Conservation (phyloP, 2,113 vertebrate species). For the Amia ocellicauda region DNA sequence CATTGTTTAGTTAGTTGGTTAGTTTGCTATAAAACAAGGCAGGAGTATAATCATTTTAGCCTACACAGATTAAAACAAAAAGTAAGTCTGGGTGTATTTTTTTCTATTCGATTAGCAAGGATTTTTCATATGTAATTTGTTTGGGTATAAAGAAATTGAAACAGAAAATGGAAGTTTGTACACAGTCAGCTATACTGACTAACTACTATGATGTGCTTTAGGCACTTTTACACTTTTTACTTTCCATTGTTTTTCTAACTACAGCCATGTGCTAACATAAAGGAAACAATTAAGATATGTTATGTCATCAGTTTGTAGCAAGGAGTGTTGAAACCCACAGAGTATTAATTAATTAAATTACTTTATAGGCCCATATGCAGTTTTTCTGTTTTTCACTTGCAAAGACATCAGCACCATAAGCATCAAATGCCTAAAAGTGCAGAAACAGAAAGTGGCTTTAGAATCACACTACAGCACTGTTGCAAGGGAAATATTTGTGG, state of each 20-base stretch:
- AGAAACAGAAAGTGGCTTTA: conserved; percentile 18
- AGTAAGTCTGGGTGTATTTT: no score
- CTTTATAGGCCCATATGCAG: background rate
- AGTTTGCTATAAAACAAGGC: background rate
- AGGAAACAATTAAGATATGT: background rate
- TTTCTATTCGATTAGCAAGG: no score
- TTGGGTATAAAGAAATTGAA: no score
- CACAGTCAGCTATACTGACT: no score
- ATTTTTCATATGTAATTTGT: no score
- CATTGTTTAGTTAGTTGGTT: background rate
- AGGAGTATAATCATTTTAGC: no score
- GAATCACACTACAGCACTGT: conserved; percentile 24
- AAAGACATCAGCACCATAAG: conserved; percentile 3
- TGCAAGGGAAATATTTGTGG: conserved; percentile 24
- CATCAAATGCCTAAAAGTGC: background rate
- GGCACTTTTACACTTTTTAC: no score
- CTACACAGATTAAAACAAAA: no score
- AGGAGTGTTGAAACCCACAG: background rate
- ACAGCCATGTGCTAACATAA: background rate
- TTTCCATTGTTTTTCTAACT: no score
- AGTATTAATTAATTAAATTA: conserved; percentile 1
- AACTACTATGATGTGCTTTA: no score
- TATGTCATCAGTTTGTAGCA: conserved; percentile 16
- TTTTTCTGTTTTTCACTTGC: no score
- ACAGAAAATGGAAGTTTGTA: no score